Conservation (phyloP, 1,140 invertebrate species). For the Ladona fulva region DNA sequence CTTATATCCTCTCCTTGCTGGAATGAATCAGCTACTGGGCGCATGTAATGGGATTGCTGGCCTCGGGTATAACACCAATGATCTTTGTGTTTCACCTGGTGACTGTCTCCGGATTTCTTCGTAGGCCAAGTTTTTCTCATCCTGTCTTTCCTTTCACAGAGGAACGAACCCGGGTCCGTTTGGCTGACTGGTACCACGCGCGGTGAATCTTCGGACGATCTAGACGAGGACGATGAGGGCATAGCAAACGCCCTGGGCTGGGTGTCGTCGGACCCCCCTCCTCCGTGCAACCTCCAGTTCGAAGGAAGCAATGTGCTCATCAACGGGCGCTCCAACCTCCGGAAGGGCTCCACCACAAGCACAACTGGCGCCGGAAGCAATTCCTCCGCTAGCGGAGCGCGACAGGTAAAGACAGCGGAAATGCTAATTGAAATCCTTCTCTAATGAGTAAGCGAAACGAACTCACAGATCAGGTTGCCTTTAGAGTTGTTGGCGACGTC, state of each 20-base stretch:
- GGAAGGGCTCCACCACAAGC: conserved; percentile 48
- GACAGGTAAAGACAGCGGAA: neutral
- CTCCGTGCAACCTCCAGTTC: conserved; percentile 72
- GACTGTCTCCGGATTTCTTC: too few relatives aligned
- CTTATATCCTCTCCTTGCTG: too few relatives aligned
- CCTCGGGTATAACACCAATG: too few relatives aligned
- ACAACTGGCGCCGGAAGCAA: conserved; percentile 29
- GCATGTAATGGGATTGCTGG: too few relatives aligned
- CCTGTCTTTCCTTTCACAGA: neutral
- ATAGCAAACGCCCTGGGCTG: neutral
- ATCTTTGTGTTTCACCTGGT: too few relatives aligned
- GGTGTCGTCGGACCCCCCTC: conserved; percentile 54
- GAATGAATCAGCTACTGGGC: too few relatives aligned
- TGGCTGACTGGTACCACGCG: neutral
- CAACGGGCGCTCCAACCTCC: conserved; percentile 70
- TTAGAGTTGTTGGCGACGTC: too few relatives aligned
- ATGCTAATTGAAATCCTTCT: too few relatives aligned
- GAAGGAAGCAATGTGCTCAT: conserved; percentile 82
- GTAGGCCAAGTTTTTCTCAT: too few relatives aligned
- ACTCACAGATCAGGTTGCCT: too few relatives aligned
- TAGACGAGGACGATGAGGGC: neutral
- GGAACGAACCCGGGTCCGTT: neutral
- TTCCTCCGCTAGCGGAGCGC: neutral
- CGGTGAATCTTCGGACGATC: neutral
- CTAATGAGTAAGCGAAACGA: too few relatives aligned